Evolutionary conservation across 2,797 vertebrate genomes (phyloP), one percentile per base, ranked within the genome.

Genomic region (Chiloscyllium punctatum): DNA sequence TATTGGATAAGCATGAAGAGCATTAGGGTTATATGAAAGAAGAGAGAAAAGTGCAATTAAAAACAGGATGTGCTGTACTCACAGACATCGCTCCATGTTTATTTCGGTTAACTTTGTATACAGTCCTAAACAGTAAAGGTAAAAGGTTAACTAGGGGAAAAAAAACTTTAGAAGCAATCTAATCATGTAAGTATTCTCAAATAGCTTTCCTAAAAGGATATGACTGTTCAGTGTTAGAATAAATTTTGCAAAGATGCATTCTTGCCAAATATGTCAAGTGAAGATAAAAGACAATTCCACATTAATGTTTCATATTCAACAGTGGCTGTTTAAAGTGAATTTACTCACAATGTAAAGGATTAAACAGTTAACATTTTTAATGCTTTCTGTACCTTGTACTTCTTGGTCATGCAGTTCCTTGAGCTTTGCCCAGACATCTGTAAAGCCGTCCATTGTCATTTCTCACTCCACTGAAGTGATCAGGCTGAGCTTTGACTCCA

Each of bases 11-110:
- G 69, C 62, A 69, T 37, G 16, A 11, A 68, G 33, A 91, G 18
- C 57, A 91, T 69, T 4, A 9, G 51, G 86, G 88, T 62, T 23
- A 69, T 69, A 8, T 62, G 23, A 4, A 25, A 25, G n/a, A 69
- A 92, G 90, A 69, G 69, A 90, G 69, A 33, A 72, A 72, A 94
- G 72, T 57, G 15, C 94, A 53, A 51, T 95, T 16, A 74, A 53
- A 95, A 95, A 30, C 94, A 74, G 33, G 15, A 72, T 5, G 0
- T 4, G 11, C 27, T 0, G 5, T 0, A 97, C 99, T 99, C 97
- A 99, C 99, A 98, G 98, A 96, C 98, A 98, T 96, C 98, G 98
- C 97, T 99, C 99, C 0, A 98, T 98, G 87, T 98, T 98, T 96
- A 99, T 97, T 96, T 99, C 99, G 0, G 98, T 96, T 92, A 99